Percentiles rank a stretch among this genome's conserved stretches.
Conservation (phyloP, 1,140 invertebrate genomes). For the Monochamus saltuarius region DNA sequence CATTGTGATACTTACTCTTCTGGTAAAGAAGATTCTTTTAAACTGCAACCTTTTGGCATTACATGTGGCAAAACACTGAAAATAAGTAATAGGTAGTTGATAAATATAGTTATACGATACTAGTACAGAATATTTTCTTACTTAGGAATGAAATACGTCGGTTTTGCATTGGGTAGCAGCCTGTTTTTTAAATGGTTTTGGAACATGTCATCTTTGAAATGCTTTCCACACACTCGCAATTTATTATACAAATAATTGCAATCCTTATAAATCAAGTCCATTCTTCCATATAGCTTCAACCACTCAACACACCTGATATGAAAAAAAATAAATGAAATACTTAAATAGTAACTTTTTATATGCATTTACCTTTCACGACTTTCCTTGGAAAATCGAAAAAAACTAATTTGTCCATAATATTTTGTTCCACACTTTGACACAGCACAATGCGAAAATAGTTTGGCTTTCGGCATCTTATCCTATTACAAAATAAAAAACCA, state of each 20-base stretch:
- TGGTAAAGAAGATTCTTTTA: neutral
- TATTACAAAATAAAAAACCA: too few species aligned
- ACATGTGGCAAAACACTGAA: constrained; percentile 31
- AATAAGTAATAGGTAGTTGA: constrained; percentile 23
- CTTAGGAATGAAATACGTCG: too few species aligned
- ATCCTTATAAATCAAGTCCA: constrained; percentile 1
- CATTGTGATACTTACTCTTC: constrained; percentile 14
- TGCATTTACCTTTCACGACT: constrained; percentile 1
- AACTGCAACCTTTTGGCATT: constrained; percentile 35
- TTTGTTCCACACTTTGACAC: too few species aligned
- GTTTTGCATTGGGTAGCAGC: too few species aligned
- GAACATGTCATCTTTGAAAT: too few species aligned
- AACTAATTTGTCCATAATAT: too few species aligned
- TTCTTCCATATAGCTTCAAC: constrained; percentile 37
- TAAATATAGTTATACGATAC: too few species aligned
- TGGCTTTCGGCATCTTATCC: too few species aligned
- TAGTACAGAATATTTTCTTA: too few species aligned
- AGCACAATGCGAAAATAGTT: too few species aligned
- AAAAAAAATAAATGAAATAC: constrained; percentile 40
- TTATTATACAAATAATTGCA: neutral
- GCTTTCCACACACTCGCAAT: neutral
- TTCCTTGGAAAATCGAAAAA: neutral
- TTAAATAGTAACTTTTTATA: constrained; percentile 30
- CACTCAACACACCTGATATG: constrained; percentile 36
- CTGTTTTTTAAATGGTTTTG: too few species aligned